phyloP scores from a whole-genome alignment of 2,888 invertebrate genomes.

The Sminthurides aquaticus region DNA sequence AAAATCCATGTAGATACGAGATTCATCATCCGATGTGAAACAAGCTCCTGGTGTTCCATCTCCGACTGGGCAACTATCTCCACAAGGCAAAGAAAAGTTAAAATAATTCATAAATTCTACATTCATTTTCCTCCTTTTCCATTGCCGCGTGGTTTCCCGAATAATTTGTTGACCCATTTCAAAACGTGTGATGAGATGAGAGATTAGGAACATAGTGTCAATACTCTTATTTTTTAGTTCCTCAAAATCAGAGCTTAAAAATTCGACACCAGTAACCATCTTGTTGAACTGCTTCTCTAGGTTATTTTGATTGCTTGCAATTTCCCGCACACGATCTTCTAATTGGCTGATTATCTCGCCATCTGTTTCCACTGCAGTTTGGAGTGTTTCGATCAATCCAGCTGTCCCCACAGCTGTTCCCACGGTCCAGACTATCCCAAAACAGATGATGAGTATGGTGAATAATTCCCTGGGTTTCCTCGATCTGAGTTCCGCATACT shows the following conservation, averaged over 20 bases:
- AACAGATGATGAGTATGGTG: no score
- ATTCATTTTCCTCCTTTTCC: slow-evolving; percentile 13
- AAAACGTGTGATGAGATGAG: slow-evolving; percentile 11
- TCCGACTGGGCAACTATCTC: slow-evolving; percentile 13
- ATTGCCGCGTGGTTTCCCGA: slow-evolving; percentile 4
- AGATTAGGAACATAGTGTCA: slow-evolving; percentile 3
- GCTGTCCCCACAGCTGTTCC: no score
- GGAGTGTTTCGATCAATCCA: background rate
- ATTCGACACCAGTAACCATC: background rate
- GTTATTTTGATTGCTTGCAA: background rate
- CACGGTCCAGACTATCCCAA: no score
- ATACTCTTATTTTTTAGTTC: slow-evolving; percentile 15
- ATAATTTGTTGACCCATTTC: slow-evolving; percentile 12
- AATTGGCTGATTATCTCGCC: background rate
- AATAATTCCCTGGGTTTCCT: no score
- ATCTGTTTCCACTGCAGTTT: background rate
- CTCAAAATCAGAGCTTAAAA: slow-evolving; percentile 13
- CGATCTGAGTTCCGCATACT: no score
- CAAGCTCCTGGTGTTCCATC: slow-evolving; percentile 12
- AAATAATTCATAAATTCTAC: slow-evolving; percentile 17
- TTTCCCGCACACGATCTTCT: background rate
- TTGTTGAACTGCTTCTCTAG: slow-evolving; percentile 11
- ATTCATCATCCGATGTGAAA: background rate
- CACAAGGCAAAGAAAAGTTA: slow-evolving; percentile 21
- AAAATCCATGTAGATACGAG: slow-evolving; percentile 14